Evolutionary conservation across 2,888 invertebrate species (phyloP).

Genomic region (Noctua pronuba): DNA sequence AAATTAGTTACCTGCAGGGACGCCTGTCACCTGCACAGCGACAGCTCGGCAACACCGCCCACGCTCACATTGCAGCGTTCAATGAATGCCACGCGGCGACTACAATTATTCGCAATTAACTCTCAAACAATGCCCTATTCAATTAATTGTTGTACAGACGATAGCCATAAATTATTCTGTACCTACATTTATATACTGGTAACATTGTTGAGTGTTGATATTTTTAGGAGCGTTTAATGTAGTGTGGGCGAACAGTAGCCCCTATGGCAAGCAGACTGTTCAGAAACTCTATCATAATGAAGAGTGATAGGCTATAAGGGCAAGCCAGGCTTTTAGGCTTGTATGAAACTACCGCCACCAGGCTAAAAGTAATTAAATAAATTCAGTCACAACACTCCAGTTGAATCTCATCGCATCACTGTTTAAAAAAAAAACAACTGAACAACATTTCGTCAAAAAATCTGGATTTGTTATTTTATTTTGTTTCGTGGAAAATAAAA

Average conservation of each 20-base stretch:
- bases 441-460: background rate
- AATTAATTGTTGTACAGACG: slow-evolving; percentile 18
- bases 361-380: background rate
- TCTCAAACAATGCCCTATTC: slow-evolving; percentile 38
- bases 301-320: no score
- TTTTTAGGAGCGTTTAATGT: slow-evolving; percentile 4
- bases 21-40: slow-evolving; percentile 41
- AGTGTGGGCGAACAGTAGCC: no score
- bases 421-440: background rate
- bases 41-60: slow-evolving; percentile 2
- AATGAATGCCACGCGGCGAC: slow-evolving; percentile 12
- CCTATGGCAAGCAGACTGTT: no score
- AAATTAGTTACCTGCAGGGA: slow-evolving; percentile 46
- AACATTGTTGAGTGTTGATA: background rate
- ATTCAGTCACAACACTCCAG: background rate
- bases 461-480: background rate
- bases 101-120: slow-evolving; percentile 29
- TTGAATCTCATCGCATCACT: background rate
- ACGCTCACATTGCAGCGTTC: slow-evolving; percentile 16
- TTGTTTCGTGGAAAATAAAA: background rate
- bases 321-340: no score
- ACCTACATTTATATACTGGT: background rate
- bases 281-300: no score
- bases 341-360: no score
- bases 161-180: slow-evolving; percentile 1